Evolutionary conservation across 2,113 vertebrate genomes (phyloP), one percentile per base, ranked within the genome.

Genomic region (Ahaetulla prasina): DNA sequence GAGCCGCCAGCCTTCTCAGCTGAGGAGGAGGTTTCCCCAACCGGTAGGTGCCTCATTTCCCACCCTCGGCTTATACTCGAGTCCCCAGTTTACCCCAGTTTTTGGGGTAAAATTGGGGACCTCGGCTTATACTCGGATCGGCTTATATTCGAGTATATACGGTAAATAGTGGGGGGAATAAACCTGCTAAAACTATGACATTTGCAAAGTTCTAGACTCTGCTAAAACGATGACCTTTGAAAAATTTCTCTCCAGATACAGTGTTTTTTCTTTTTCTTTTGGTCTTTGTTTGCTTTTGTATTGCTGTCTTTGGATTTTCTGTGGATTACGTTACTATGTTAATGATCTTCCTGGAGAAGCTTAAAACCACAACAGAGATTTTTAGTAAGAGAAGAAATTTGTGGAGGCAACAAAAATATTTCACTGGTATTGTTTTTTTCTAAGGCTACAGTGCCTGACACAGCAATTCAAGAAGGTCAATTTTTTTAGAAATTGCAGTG

Each of bases 341-440:
- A 96, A 95, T 96, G 94, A 96, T 95, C 93, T 95, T 96, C 96
- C 93, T 94, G 96, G 95, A 95, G 95, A 96, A 95, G 96, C 52
- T 92, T 96, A n/a, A 94, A 94, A 92, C 94, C 94, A 96, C 96
- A 96, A 95, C 92, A 95, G 92, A 91, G 49, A 8, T 86, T 92
- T 95, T 94, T 94, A 91, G 35, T 43, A 52, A 27, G 54, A 57
- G 39, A 10, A 95, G 92, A 94, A 96, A 91, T 55, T 35, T 87
- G 47, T 45, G 94, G 93, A 95, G 93, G 92, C 92, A 91, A 93
- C 93, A 93, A 94, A 95, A 96, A 94, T 85, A 94, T 93, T 85
- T 87, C 94, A 94, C 91, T 68, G 91, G 94, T 95, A 96, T 96
- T 94, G 94, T 93, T 94, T 94, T 95, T 0, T 68, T 0, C 68